Evolutionary conservation across 1,140 invertebrate species (phyloP), one percentile per base, ranked within the genome.

Genomic region (Brachionus asplanchnoidis): DNA sequence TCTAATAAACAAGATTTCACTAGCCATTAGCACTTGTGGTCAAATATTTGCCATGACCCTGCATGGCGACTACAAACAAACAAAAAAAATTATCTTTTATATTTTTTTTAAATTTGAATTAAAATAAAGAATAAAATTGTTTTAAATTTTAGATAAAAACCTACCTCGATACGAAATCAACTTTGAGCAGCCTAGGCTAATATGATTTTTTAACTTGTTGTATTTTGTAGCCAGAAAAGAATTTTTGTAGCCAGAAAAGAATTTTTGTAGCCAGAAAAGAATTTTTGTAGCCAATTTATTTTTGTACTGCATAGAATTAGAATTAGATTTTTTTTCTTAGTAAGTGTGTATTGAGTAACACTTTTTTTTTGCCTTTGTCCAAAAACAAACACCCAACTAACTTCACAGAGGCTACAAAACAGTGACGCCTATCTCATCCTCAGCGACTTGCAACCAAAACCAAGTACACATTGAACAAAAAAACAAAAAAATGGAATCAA

Each of bases 201-300:
- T 60, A 70, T 70, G 66, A 32, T 70, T 70, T 70, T 32, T 70
- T 70, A 70, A 70, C 14, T 60, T 60, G n/a, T 60, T 36, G 1
- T 3, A 36, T 36, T 60, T 60, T 60, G 53, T 60, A 60, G 53
- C n/a, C 6, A 60, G 9, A 60, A 9, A 20, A 9, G 2, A 60
- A 8, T 40, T 73, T 60, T 60, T 60, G 53, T 60, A 60, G 53
- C n/a, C 6, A 60, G 9, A 60, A 9, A 20, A 9, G 2, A 60
- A 8, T 40, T 73, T 60, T 60, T 60, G 53, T 60, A 60, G 53
- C n/a, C 6, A 60, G 9, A 60, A 9, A 20, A 9, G 2, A 60
- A 8, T 40, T 73, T 60, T 42, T 42, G 68, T 73, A 73, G 36
- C 40, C 68, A 73, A 73, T 73, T 40, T 73, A 73, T 73, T 73